Conservation (phyloP, 2,113 vertebrate genomes). For the Bufo bufo region DNA sequence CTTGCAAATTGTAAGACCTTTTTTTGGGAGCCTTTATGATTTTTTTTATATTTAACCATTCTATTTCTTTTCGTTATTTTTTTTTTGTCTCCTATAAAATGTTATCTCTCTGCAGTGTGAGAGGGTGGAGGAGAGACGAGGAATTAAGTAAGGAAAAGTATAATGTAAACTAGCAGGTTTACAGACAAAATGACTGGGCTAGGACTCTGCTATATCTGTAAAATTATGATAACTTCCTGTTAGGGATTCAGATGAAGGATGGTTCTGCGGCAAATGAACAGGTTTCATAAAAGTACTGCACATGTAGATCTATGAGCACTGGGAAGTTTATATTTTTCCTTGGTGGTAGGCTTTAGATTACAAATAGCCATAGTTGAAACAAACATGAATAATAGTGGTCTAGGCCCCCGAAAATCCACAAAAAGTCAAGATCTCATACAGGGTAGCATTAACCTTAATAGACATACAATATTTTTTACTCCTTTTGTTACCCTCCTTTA, state of each 20-base stretch:
- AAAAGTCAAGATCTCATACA: neutral
- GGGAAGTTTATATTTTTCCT: neutral
- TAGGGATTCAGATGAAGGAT: no score
- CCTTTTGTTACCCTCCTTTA: neutral
- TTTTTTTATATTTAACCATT: no score
- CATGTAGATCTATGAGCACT: neutral
- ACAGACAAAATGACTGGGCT: neutral
- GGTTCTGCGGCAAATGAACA: no score
- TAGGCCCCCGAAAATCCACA: neutral
- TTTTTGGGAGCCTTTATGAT: no score
- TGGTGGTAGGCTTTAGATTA: neutral
- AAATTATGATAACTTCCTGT: no score
- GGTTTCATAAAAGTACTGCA: neutral
- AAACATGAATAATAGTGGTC: neutral
- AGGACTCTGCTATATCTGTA: neutral
- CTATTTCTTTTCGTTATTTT: no score
- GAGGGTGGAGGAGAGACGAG: no score
- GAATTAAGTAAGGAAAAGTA: neutral
- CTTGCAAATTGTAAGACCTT: no score
- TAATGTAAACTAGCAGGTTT: neutral
- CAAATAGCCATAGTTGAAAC: neutral
- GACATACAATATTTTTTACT: neutral
- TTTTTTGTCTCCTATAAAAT: no score
- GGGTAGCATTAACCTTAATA: neutral
- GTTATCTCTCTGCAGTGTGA: no score